These are phyloP conservation scores for Dasyprocta punctata DNA, from an alignment of 2,113 vertebrate genomes.

Conservation along the genomic window DNA sequence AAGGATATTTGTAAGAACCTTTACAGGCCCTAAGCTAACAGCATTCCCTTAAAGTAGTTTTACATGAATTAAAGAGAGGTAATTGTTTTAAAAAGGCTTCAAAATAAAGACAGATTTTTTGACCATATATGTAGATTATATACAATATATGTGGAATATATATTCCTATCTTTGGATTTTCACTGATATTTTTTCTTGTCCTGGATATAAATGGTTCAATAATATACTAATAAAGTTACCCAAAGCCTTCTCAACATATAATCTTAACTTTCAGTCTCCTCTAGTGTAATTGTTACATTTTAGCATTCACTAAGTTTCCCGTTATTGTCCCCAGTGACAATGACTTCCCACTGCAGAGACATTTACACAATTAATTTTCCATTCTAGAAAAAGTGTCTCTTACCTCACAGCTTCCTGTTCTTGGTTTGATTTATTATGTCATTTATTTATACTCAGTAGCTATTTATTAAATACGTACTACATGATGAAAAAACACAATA, in stretches of 20 bases:
- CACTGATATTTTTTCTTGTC: slow-evolving; percentile 30
- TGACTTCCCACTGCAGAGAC: not conserved
- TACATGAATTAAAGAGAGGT: slow-evolving; percentile 38
- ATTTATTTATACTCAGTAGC: slow-evolving; percentile 53
- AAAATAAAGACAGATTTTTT: not conserved
- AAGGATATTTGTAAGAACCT: not conserved
- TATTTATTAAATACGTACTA: slow-evolving; percentile 36
- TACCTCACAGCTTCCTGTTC: not conserved
- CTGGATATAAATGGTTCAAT: not conserved
- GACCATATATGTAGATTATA: too few species aligned
- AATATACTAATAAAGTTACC: not conserved
- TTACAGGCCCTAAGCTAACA: not conserved
- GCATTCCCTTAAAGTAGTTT: not conserved
- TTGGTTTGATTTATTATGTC: slow-evolving; percentile 48
- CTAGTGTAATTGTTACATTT: accelerated
- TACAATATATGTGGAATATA: not conserved
- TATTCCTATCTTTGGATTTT: not conserved
- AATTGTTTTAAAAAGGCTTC: slow-evolving; percentile 44
- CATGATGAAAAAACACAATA: not conserved
- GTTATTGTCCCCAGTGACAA: not conserved
- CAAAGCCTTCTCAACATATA: not conserved
- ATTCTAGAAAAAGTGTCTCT: slow-evolving; percentile 19
- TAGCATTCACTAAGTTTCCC: not conserved
- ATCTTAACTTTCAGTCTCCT: not conserved
- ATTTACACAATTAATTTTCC: slow-evolving; percentile 23